Base-by-base conservation (phyloP, 1,140 invertebrate genomes). In the Nixonia krombeini region DNA sequence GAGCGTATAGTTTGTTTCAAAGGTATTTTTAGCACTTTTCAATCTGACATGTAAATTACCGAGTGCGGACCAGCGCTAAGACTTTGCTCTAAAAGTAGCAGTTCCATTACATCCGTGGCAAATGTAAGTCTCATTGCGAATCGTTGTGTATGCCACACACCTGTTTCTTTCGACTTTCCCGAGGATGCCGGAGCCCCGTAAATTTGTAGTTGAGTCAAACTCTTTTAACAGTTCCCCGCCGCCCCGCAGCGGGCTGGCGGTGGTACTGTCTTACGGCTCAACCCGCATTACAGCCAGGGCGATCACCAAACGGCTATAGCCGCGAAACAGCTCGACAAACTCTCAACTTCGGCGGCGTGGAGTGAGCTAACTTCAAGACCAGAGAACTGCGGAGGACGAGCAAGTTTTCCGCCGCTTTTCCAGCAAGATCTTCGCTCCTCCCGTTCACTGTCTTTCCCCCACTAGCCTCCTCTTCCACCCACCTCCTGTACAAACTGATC, bases 201-300 rank as follows among this genome's bases (percentile, higher is more conserved):
- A 76, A 75, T 75, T 76, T 74, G 74, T 72, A 75, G 75, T 64
- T 58, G 67, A 70, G 70, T 69, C 76, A 71, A 78, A 77, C 67
- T 78, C 70, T 76, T 76, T 77, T 72, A 77, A 64, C 72, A 67
- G 73, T 73, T 75, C 45, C 47, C 53, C 45, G 41, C 38, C 31
- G 25, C 35, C 35, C 44, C 46, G 47, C 56, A n/a, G n/a, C n/a
- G n/a, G n/a, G n/a, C n/a, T n/a, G n/a, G n/a, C n/a, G n/a, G n/a
- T n/a, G n/a, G n/a, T n/a, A n/a, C n/a, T 68, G 61, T 68, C 52
- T 37, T 45, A 16, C 26, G 45, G 58, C 61, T 66, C 63, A 52
- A 64, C 70, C 72, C 70, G 68, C 70, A 74, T 78, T 71, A 73
- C 55, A 61, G 53, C 37, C 18, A 55, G 68, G 69, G 68, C 66